A percentile compares a stretch with the other conserved stretches of the same genome.
Evolutionary conservation across 2,888 invertebrate genomes (phyloP).

Genomic region (Litoditis marina): DNA sequence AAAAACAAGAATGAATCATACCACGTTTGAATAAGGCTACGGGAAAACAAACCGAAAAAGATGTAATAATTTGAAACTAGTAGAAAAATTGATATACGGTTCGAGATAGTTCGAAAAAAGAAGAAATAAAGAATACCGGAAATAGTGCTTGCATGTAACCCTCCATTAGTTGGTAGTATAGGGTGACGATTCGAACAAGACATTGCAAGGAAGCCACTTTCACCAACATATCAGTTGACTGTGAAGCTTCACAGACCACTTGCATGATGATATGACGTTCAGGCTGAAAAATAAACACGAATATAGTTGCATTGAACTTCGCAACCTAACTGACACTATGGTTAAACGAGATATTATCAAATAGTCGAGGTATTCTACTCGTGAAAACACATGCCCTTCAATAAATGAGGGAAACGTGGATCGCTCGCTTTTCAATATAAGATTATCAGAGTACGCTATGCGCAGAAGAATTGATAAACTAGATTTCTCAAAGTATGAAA

Average conservation of each 20-base stretch:
- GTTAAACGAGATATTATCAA: neutral
- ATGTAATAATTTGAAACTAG: too few relatives aligned
- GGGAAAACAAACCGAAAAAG: too few relatives aligned
- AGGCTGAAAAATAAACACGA: slow-evolving; percentile 67
- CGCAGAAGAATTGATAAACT: too few relatives aligned
- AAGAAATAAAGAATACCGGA: slow-evolving; percentile 69
- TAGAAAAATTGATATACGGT: too few relatives aligned
- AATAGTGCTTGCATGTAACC: slow-evolving; percentile 97
- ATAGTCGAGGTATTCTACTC: too few relatives aligned
- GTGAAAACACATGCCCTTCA: too few relatives aligned
- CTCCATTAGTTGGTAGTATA: slow-evolving; percentile 98
- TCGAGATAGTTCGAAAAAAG: too few relatives aligned
- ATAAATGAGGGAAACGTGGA: too few relatives aligned
- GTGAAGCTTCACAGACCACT: slow-evolving; percentile 97
- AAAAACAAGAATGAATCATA: neutral
- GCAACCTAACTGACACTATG: too few relatives aligned
- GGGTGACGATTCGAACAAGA: slow-evolving; percentile 92
- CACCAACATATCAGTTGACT: slow-evolving; percentile 84
- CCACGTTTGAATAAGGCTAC: too few relatives aligned
- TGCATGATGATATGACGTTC: slow-evolving; percentile 99
- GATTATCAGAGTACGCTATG: too few relatives aligned
- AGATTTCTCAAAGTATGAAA: neutral
- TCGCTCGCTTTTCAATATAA: too few relatives aligned
- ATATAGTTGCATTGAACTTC: neutral
- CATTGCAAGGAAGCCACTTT: slow-evolving; percentile 95